Evolutionary conservation across 2,113 vertebrate genomes (phyloP).

Genomic region (Osmerus mordax): DNA sequence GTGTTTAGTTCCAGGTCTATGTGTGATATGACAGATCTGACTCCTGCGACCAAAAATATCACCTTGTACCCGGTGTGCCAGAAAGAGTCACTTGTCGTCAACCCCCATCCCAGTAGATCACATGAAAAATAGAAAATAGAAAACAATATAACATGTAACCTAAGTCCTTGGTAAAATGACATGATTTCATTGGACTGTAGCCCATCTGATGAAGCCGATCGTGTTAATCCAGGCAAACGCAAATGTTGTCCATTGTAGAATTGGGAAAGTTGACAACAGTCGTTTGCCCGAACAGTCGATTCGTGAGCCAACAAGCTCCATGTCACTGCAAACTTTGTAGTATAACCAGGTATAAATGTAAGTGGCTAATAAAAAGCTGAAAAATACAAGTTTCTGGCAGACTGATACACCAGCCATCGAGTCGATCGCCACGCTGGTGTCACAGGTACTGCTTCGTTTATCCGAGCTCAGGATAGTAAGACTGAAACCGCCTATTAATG

Average conservation of each 20-base stretch:
- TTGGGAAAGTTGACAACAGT: neutral
- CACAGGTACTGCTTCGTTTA: neutral
- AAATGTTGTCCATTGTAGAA: neutral
- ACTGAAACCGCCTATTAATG: too few species aligned
- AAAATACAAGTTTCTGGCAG: neutral
- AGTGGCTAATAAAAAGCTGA: neutral
- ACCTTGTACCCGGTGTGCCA: neutral
- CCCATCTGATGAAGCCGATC: too few species aligned
- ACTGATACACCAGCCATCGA: neutral
- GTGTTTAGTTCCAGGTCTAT: neutral
- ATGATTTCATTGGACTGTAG: too few species aligned
- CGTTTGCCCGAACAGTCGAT: neutral
- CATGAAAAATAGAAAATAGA: neutral
- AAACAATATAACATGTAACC: neutral
- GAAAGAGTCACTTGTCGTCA: neutral
- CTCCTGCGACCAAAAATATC: neutral
- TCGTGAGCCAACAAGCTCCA: neutral
- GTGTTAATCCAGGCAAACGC: neutral
- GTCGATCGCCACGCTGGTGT: neutral
- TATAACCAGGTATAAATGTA: neutral
- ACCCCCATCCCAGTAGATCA: neutral
- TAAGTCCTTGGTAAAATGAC: neutral
- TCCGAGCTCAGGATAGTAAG: too few species aligned
- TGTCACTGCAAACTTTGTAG: neutral
- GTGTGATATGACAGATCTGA: neutral